Percentiles rank a stretch among this genome's conserved stretches.
Evolutionary conservation across 2,888 invertebrate species (phyloP).

Genomic region (Xestia xanthographa): DNA sequence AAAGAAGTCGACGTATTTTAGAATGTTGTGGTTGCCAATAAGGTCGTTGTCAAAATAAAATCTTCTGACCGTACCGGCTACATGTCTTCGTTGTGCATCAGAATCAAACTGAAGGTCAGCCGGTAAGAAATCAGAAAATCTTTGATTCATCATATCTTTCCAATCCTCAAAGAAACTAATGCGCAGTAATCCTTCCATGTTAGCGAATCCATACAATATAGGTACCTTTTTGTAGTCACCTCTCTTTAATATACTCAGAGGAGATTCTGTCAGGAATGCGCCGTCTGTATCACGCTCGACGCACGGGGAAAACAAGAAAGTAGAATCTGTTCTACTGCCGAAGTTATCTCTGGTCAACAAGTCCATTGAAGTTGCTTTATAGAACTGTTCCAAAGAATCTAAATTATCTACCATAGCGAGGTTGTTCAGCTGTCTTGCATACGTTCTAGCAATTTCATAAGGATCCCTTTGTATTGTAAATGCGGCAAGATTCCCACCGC

Average conservation of each 20-base stretch:
- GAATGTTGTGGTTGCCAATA: constrained; percentile 58
- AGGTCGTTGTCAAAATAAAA: constrained; percentile 72
- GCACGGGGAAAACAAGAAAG: neutral
- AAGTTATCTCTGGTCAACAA: constrained; percentile 62
- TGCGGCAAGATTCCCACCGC: constrained; percentile 67
- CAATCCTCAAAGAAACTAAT: constrained; percentile 33
- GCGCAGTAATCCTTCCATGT: constrained; percentile 69
- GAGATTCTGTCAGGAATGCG: constrained; percentile 44
- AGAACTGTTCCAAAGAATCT: constrained; percentile 75
- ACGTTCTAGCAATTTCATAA: constrained; percentile 70
- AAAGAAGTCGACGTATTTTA: constrained; percentile 70
- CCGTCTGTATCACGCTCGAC: neutral
- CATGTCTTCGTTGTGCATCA: constrained; percentile 66
- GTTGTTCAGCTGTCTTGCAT: constrained; percentile 66
- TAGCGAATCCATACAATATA: constrained; percentile 68
- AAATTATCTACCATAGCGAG: constrained; percentile 71
- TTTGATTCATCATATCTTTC: constrained; percentile 74
- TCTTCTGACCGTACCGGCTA: constrained; percentile 69
- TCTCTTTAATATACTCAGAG: constrained; percentile 71
- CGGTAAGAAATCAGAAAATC: constrained; percentile 66
- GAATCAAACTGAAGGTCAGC: constrained; percentile 71
- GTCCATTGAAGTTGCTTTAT: constrained; percentile 60
- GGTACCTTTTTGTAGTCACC: constrained; percentile 68
- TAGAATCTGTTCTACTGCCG: neutral
- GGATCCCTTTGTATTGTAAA: constrained; percentile 74